Conservation (phyloP, 92 coral and sea anemone species). For the Epizoanthus scotinus region DNA sequence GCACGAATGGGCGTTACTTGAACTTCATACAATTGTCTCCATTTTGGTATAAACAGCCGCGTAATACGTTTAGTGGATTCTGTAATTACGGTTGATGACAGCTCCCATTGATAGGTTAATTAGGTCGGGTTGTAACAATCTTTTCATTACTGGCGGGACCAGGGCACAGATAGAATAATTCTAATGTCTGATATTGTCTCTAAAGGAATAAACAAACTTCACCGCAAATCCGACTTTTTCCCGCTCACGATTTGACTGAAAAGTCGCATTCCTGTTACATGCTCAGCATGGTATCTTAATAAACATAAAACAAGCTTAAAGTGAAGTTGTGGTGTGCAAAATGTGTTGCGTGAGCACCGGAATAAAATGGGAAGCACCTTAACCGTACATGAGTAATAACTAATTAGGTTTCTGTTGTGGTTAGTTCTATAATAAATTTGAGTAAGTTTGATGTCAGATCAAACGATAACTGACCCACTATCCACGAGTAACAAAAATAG, state of each 20-base stretch:
- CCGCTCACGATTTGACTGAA: neutral
- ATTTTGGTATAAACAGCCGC: conserved; percentile 28
- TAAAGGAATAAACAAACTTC: neutral
- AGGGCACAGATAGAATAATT: neutral
- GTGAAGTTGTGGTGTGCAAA: neutral
- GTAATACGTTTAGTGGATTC: conserved; percentile 5
- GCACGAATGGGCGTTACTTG: conserved; percentile 37
- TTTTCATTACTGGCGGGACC: conserved; percentile 6
- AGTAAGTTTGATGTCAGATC: neutral
- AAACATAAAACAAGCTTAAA: conserved; percentile 7
- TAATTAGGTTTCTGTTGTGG: conserved; percentile 23
- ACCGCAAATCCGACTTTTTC: neutral
- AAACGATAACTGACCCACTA: neutral
- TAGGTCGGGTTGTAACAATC: conserved; percentile 15
- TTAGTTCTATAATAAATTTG: neutral
- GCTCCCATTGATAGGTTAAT: conserved; percentile 28
- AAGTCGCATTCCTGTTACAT: neutral
- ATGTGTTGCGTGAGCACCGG: conserved; percentile 4
- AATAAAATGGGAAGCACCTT: conserved; percentile 15
- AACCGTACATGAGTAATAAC: neutral
- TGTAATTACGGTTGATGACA: conserved; percentile 10
- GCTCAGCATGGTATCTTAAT: conserved; percentile 13
- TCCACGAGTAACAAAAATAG: neutral
- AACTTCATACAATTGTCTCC: conserved; percentile 22
- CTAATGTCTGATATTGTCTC: conserved; percentile 5